Conservation (phyloP, 2,888 invertebrate species). For the Mesopsocus fuscifrons region DNA sequence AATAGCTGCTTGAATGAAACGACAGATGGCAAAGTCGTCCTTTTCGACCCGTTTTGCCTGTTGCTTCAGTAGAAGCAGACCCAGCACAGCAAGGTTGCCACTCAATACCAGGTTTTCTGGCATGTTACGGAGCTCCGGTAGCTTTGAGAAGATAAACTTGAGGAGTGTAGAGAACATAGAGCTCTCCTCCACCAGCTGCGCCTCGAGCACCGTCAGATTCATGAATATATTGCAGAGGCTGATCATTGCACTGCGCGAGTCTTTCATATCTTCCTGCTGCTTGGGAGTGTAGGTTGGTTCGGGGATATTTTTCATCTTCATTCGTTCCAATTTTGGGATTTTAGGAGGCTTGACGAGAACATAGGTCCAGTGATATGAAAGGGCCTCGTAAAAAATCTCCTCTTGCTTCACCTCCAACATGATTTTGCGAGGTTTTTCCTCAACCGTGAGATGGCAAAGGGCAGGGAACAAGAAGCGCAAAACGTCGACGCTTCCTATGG, state of each 20-base stretch:
- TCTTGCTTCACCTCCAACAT: conserved; percentile 60
- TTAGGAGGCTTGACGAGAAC: conserved; percentile 69
- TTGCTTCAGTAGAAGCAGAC: conserved; percentile 64
- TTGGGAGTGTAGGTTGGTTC: conserved; percentile 55
- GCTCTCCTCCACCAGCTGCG: conserved; percentile 61
- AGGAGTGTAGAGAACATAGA: conserved; percentile 57
- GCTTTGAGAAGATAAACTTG: conserved; percentile 67
- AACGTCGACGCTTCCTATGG: conserved; percentile 45
- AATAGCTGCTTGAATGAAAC: conserved; percentile 75
- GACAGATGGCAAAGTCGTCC: conserved; percentile 74
- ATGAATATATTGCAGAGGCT: conserved; percentile 82
- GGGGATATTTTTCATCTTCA: conserved; percentile 53
- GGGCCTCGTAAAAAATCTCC: conserved; percentile 56
- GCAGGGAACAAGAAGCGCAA: conserved; percentile 71
- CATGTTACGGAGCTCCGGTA: conserved; percentile 65
- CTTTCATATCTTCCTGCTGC: conserved; percentile 62
- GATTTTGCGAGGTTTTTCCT: conserved; percentile 68
- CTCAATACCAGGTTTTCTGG: conserved; percentile 70
- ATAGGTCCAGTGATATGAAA: conserved; percentile 71
- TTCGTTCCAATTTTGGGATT: conserved; percentile 59
- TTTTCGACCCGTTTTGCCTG: conserved; percentile 66
- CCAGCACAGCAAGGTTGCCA: conserved; percentile 68
- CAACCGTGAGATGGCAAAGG: conserved; percentile 77
- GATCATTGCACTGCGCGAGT: conserved; percentile 66
- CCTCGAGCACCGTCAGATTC: conserved; percentile 78